Percentiles rank a stretch among this genome's conserved stretches.
These are phyloP conservation scores for Clarias batrachus DNA, from an alignment of 2,113 vertebrate genomes.

Conservation along the genomic window DNA sequence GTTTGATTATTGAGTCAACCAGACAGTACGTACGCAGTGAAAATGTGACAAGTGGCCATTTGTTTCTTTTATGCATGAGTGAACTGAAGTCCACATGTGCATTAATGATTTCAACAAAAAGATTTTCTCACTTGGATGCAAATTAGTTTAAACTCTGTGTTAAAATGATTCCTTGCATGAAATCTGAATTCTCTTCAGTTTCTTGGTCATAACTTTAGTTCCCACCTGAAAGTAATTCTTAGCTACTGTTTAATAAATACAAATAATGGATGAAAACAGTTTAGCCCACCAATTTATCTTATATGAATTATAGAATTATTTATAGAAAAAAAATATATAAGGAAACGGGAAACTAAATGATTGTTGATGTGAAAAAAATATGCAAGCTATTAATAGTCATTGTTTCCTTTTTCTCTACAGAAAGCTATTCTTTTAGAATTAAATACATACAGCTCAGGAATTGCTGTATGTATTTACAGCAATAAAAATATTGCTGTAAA, in stretches of 20 bases:
- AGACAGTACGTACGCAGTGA: neutral
- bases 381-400: neutral
- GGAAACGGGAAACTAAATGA: neutral
- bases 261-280: neutral
- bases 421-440: neutral
- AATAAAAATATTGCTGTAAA: too few species aligned
- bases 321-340: neutral
- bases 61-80: neutral
- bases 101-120: neutral
- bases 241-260: neutral
- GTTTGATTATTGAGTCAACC: neutral
- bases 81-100: neutral
- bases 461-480: too few species aligned
- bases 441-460: neutral
- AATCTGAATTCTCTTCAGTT: neutral
- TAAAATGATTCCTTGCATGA: neutral
- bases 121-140: neutral
- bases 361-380: neutral
- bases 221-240: neutral
- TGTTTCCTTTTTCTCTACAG: too few species aligned
- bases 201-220: neutral
- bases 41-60: neutral
- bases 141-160: neutral
- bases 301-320: neutral
- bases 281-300: neutral